Conservation (phyloP, 1,140 invertebrate species). For the Cryptotermes secundus region DNA sequence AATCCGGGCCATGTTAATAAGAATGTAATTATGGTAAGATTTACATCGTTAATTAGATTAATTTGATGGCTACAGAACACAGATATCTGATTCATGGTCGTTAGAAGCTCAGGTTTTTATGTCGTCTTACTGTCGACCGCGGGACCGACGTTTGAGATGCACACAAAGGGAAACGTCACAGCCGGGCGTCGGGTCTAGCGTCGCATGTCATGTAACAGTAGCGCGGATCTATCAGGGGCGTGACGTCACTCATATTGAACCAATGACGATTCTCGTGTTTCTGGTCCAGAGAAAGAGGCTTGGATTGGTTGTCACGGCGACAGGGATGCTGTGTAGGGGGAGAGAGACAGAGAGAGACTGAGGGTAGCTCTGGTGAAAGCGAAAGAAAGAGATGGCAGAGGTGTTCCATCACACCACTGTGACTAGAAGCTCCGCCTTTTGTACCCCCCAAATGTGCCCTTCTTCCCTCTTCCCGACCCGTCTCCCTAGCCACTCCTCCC, state of each 20-base stretch:
- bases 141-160: no score
- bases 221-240: neutral
- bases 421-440: constrained; percentile 19
- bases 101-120: no score
- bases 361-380: neutral
- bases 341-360: neutral
- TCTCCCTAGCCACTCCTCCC: constrained; percentile 10
- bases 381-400: neutral
- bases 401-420: neutral
- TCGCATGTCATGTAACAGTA: neutral
- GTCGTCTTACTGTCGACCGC: no score
- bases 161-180: neutral
- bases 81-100: no score
- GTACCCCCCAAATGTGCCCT: neutral
- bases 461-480: neutral
- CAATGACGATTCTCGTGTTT: neutral
- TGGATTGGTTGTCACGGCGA: constrained; percentile 18
- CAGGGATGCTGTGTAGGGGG: neutral
- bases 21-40: no score
- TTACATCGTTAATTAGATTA: no score
- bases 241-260: constrained; percentile 5
- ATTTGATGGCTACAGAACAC: no score
- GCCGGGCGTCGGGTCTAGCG: neutral
- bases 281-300: constrained; percentile 7
- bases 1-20: no score